Evolutionary conservation across 2,797 vertebrate genomes (phyloP), one percentile per base, ranked within the genome.

Genomic region (Acomys russatus): DNA sequence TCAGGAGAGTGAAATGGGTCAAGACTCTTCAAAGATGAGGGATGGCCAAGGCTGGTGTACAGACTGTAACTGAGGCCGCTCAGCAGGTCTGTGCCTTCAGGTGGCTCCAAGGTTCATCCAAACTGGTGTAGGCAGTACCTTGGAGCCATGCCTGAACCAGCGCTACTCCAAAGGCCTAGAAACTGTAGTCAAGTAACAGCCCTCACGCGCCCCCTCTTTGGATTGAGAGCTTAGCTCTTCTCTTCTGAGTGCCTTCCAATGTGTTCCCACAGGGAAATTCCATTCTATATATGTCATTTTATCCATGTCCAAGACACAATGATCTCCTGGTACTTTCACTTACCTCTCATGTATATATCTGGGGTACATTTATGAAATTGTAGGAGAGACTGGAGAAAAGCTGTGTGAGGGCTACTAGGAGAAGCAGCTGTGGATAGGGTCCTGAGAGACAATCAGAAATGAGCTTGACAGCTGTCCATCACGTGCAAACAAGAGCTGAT

Each of bases 71-170:
- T 0, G 23, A 92, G 82, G 96, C 97, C 95, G 93, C 94, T 87
- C 17, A 12, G 38, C 83, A n/a, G 44, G 95, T 33, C 96, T 87
- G 79, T 63, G 90, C 97, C 97, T 97, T 96, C 97, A 89, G 23
- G 98, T 15, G 79, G 97, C 97, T 94, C 0, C 86, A 5, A 35
- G 25, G 96, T 59, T 85, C 1, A 4, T 95, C 96, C 76, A 3
- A 49, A 94, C 76, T 82, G 97, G 95, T 49, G 96, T 98, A 98
- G 98, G 98, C 98, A 97, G 96, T 88, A 15, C 0, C 97, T 90
- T 98, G 98, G 98, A 98, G 80, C 92, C 12, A 0, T 77, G 98
- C 98, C 98, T 64, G 2, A 92, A 97, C 71, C 93, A 97, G 9
- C 97, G 80, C 96, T 88, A 91, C 6, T 6, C 91, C 28, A 88